Percentiles rank a stretch among this genome's conserved stretches.
Evolutionary conservation across 2,888 invertebrate species (phyloP).

Genomic region (Asteroscopus sphinx): DNA sequence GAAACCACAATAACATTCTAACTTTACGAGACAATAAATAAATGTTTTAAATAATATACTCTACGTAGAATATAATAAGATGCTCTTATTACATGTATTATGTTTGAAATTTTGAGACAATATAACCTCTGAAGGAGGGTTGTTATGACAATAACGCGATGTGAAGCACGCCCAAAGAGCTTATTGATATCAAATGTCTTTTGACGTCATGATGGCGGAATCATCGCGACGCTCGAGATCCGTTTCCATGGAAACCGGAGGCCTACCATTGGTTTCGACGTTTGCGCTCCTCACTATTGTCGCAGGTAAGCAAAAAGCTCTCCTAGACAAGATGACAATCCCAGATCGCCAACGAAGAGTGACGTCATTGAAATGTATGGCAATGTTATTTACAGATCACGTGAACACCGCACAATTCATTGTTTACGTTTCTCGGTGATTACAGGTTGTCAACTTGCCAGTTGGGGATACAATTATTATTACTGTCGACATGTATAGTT

Average conservation of each 20-base stretch:
- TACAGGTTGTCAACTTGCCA: background rate
- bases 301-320: conserved; percentile 73
- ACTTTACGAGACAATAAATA: conserved; percentile 65
- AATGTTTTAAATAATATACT: conserved; percentile 43
- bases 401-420: background rate
- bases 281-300: conserved; percentile 86
- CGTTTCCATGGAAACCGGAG: conserved; percentile 83
- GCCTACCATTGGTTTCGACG: conserved; percentile 83
- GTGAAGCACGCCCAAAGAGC: conserved; percentile 64
- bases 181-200: conserved; percentile 65
- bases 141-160: conserved; percentile 68
- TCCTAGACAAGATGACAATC: background rate
- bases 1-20: conserved; percentile 66
- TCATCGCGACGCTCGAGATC: conserved; percentile 72
- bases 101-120: conserved; percentile 61
- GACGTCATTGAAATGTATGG: background rate
- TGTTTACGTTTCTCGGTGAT: conserved; percentile 2
- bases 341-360: background rate
- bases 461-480: no score
- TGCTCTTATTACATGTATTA: conserved; percentile 40
- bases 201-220: conserved; percentile 77
- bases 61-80: conserved; percentile 41
- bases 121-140: conserved; percentile 60
- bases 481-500: no score
- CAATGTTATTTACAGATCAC: background rate